phyloP scores from a whole-genome alignment of 2,888 invertebrate genomes.

The Griposia aprilina region DNA sequence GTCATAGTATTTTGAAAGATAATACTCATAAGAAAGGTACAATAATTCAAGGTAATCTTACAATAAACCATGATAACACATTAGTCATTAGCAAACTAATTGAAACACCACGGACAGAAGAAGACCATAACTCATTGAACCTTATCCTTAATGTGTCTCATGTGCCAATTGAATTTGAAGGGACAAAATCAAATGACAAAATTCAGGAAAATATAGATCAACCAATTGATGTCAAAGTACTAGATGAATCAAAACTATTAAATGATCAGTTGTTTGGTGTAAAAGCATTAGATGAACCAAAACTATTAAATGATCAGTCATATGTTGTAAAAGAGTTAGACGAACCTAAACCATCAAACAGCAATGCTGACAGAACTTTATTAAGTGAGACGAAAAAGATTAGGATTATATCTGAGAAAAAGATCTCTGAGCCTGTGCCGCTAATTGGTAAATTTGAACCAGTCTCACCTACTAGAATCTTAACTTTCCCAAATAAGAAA shows the following conservation, averaged over 20 bases:
- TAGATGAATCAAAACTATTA: not conserved
- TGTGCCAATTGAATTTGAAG: constrained; percentile 55
- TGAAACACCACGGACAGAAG: constrained; percentile 6
- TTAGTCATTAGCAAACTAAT: constrained; percentile 26
- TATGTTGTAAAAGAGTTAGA: not conserved
- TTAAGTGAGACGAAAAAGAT: constrained; percentile 73
- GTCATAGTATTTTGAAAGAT: constrained; percentile 35
- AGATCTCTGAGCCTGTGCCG: constrained; percentile 74
- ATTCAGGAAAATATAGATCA: constrained; percentile 30
- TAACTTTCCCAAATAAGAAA: constrained; percentile 71
- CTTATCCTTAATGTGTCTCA: constrained; percentile 33
- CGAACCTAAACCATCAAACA: not conserved
- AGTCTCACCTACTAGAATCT: constrained; percentile 75
- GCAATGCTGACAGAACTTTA: constrained; percentile 38
- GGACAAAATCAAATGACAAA: constrained; percentile 4
- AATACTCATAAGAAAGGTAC: constrained; percentile 20
- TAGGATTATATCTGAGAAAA: constrained; percentile 82
- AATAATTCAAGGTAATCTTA: constrained; percentile 6
- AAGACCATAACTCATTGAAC: constrained; percentile 23
- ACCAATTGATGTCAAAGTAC: not conserved
- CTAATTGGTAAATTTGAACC: constrained; percentile 74
- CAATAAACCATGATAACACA: constrained; percentile 8
- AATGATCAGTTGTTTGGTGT: constrained; percentile 18
- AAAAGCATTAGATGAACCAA: constrained; percentile 22
- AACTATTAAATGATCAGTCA: constrained; percentile 1